These are phyloP conservation scores for Phalera bucephala DNA, from an alignment of 2,888 invertebrate genomes.

Conservation along the genomic window DNA sequence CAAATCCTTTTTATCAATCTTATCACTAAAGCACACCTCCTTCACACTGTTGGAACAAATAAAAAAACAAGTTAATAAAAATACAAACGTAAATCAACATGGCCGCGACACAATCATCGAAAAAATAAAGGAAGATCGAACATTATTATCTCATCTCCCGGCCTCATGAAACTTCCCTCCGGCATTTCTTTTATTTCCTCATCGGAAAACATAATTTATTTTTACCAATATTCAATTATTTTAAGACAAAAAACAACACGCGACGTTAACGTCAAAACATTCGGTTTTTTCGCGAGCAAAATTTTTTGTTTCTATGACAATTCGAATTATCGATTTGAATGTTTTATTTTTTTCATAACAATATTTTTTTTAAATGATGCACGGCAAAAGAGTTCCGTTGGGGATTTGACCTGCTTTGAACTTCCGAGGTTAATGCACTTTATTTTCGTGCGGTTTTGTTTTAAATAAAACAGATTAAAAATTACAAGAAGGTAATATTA, in stretches of 20 bases:
- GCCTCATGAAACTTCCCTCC: constrained; percentile 64
- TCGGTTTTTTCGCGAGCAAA: constrained; percentile 54
- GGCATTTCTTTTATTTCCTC: constrained; percentile 76
- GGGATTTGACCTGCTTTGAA: constrained; percentile 51
- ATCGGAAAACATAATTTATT: constrained; percentile 78
- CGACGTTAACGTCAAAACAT: constrained; percentile 40
- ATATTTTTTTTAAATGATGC: constrained; percentile 11
- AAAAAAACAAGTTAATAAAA: constrained; percentile 35
- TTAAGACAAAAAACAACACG: constrained; percentile 67
- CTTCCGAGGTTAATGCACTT: constrained; percentile 31
- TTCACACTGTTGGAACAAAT: constrained; percentile 58
- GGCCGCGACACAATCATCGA: constrained; percentile 46
- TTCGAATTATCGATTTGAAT: constrained; percentile 46
- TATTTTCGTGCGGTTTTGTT: too few relatives aligned
- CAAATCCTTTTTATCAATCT: constrained; percentile 65
- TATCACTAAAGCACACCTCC: constrained; percentile 72
- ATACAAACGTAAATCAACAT: constrained; percentile 41
- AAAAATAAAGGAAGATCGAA: constrained; percentile 42
- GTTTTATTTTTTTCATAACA: constrained; percentile 28
- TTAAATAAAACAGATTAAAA: too few relatives aligned
- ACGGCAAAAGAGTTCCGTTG: background rate
- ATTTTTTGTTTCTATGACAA: constrained; percentile 66
- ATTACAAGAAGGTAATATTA: too few relatives aligned
- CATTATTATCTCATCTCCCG: constrained; percentile 77
- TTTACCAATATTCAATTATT: constrained; percentile 75